Conservation (phyloP, 1,140 invertebrate genomes). For the Drosophila simulans region DNA sequence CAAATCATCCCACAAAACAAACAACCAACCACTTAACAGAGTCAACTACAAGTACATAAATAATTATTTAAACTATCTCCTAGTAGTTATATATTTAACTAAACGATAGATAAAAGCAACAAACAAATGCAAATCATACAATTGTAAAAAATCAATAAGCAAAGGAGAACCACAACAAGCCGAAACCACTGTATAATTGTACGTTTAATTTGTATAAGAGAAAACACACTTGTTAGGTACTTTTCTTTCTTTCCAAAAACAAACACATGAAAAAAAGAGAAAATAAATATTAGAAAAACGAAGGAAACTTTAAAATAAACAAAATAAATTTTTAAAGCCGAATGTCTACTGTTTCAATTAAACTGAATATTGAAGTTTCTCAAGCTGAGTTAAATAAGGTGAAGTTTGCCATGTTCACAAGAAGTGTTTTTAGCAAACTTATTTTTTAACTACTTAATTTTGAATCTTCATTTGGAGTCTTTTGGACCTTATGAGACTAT, state of each 20-base stretch:
- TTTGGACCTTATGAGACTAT: no score
- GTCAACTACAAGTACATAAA: conserved; percentile 66
- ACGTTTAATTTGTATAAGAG: conserved; percentile 73
- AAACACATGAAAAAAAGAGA: conserved; percentile 44
- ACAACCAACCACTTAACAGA: conserved; percentile 49
- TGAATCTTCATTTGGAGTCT: no score
- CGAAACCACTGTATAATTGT: conserved; percentile 62
- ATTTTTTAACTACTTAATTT: no score
- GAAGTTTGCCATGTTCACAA: no score
- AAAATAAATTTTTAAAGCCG: conserved; percentile 40
- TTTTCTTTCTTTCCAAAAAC: conserved; percentile 64
- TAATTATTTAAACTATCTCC: conserved; percentile 62
- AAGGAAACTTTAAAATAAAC: conserved; percentile 47
- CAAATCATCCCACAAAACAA: conserved; percentile 57
- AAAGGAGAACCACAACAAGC: conserved; percentile 33
- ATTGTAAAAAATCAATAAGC: conserved; percentile 53
- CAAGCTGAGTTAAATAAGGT: no score
- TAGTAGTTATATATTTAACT: conserved; percentile 61
- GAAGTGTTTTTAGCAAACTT: no score
- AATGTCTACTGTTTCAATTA: conserved; percentile 4
- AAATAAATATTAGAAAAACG: conserved; percentile 58
- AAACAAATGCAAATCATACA: conserved; percentile 48
- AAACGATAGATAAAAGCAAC: conserved; percentile 42
- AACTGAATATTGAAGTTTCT: background rate
- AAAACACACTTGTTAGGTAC: conserved; percentile 62